Evolutionary conservation across 2,888 invertebrate species (phyloP).

Genomic region (Serrognathus titanus): DNA sequence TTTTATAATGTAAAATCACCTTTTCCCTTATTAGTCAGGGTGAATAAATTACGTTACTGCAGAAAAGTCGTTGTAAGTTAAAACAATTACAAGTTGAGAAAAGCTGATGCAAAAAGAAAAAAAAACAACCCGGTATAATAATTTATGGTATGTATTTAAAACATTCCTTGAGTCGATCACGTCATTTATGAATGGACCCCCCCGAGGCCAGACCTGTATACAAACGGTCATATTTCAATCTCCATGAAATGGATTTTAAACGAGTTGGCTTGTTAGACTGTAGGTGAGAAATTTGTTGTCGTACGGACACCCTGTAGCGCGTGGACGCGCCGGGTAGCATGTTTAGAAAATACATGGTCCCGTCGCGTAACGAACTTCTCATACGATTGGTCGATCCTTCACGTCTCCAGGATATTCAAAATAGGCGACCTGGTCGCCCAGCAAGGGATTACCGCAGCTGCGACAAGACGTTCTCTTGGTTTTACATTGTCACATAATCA

Average conservation of each 20-base stretch:
- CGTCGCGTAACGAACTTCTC: constrained; percentile 2
- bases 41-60: too few species aligned
- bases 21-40: too few species aligned
- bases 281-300: constrained; percentile 52
- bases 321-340: constrained; percentile 35
- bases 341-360: constrained; percentile 27
- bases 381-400: constrained; percentile 15
- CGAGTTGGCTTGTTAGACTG: constrained; percentile 48
- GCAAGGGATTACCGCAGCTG: constrained; percentile 44
- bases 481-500: constrained; percentile 48
- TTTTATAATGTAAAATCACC: too few species aligned
- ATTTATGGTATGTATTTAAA: constrained; percentile 28
- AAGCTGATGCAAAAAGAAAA: constrained; percentile 1
- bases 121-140: constrained; percentile 3
- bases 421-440: constrained; percentile 38
- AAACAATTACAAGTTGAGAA: background rate
- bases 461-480: constrained; percentile 40
- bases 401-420: constrained; percentile 16
- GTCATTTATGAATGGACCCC: constrained; percentile 44
- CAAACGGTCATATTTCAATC: constrained; percentile 48
- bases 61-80: background rate
- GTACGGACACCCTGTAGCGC: constrained; percentile 43
- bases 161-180: constrained; percentile 28
- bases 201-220: constrained; percentile 39
- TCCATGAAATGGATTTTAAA: constrained; percentile 45